phyloP scores from a whole-genome alignment of 2,797 vertebrate genomes.

The Zenarchopterus dispar region DNA sequence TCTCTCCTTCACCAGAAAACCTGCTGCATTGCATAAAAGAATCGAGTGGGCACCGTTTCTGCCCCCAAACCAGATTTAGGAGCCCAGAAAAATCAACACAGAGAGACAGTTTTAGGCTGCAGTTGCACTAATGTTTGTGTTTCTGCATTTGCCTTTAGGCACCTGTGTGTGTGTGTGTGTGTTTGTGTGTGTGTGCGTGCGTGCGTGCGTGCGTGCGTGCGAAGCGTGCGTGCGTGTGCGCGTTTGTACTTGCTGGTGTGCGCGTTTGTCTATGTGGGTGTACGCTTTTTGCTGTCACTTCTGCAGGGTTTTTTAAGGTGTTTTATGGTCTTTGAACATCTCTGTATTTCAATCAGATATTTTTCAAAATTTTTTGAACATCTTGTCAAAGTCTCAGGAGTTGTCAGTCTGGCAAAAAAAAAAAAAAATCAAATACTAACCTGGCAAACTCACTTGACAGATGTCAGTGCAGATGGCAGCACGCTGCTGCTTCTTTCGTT shows the following conservation, averaged over 20 bases:
- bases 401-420: conserved; percentile 7
- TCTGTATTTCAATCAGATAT: conserved; percentile 71
- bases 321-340: conserved; percentile 71
- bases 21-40: conserved; percentile 81
- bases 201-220: neutral
- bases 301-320: conserved; percentile 71
- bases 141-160: conserved; percentile 82
- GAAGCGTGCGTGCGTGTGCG: neutral
- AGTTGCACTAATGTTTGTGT: conserved; percentile 80
- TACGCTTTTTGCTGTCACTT: conserved; percentile 65
- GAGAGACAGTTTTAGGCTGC: conserved; percentile 81
- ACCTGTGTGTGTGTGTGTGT: conserved; percentile 29
- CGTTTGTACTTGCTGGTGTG: conserved; percentile 34
- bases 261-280: conserved; percentile 59
- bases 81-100: conserved; percentile 80
- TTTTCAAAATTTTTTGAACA: conserved; percentile 69
- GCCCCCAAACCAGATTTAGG: conserved; percentile 80
- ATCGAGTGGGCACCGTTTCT: conserved; percentile 82
- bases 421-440: no score
- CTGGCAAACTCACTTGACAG: conserved; percentile 7
- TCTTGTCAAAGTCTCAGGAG: conserved; percentile 63
- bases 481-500: conserved; percentile 31
- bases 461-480: conserved; percentile 48
- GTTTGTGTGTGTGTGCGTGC: conserved; percentile 44
- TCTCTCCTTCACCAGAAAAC: conserved; percentile 76